These are phyloP conservation scores for Pangasius djambal DNA, from an alignment of 2,797 vertebrate species.

Conservation along the genomic window DNA sequence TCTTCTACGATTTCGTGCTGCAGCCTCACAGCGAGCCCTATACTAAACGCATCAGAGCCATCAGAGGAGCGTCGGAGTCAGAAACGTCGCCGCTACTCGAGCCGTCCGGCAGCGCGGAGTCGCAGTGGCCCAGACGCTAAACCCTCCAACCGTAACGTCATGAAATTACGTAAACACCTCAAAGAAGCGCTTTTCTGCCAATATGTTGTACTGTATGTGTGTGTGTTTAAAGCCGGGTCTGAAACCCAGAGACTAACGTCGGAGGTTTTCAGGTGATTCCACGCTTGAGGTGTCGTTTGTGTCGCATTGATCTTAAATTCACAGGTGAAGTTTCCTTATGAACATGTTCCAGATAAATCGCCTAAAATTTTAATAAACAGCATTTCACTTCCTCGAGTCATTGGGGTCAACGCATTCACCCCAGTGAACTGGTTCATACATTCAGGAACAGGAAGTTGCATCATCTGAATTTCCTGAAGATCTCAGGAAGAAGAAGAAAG, in stretches of 20 bases:
- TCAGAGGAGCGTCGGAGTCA: constrained; percentile 73
- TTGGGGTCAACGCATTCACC: too few relatives aligned
- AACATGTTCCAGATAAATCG: background rate
- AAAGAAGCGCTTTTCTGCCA: background rate
- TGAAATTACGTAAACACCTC: background rate
- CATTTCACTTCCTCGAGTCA: background rate
- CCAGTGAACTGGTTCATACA: background rate
- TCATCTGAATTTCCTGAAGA: background rate
- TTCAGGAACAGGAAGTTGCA: background rate
- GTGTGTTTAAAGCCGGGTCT: background rate
- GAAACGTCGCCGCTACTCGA: constrained; percentile 45
- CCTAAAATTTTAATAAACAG: background rate
- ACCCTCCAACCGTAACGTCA: background rate
- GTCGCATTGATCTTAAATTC: background rate
- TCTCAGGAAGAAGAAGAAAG: background rate
- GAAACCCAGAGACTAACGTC: background rate
- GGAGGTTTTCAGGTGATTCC: background rate
- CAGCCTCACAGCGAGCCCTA: constrained; percentile 68
- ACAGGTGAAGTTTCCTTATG: background rate
- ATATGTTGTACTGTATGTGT: background rate
- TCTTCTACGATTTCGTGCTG: constrained; percentile 82
- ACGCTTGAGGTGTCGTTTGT: background rate
- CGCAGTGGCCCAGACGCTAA: constrained; percentile 60
- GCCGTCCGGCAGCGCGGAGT: constrained; percentile 41
- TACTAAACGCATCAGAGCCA: constrained; percentile 68